Conservation (phyloP, 2,113 vertebrate species). For the Phalacrocorax aristotelis region DNA sequence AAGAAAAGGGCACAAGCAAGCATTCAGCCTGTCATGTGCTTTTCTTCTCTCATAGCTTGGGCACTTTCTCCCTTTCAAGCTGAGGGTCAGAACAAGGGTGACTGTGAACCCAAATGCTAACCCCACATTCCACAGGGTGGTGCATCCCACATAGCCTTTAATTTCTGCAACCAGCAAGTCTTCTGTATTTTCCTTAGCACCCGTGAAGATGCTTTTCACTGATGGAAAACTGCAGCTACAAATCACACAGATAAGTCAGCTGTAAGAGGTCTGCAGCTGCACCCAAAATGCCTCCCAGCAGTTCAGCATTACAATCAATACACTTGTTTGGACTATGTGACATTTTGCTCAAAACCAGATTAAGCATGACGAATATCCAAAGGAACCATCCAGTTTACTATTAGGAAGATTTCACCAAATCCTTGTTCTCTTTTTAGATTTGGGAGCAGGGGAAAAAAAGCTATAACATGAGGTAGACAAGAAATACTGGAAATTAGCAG, state of each 20-base stretch:
- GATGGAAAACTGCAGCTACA: neutral
- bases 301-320: neutral
- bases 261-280: neutral
- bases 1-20: neutral
- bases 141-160: neutral
- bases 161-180: neutral
- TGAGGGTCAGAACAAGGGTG: neutral
- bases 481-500: neutral
- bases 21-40: neutral
- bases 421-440: neutral
- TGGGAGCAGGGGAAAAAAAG: too few relatives aligned
- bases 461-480: neutral
- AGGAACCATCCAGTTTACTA: neutral
- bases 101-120: neutral
- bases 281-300: neutral
- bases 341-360: neutral
- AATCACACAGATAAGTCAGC: neutral
- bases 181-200: neutral
- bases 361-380: neutral
- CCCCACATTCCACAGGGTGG: neutral
- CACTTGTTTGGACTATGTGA: neutral
- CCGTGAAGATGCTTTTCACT: neutral
- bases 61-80: neutral
- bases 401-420: neutral
- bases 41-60: neutral